Conservation (phyloP, 2,797 vertebrate species). For the Lophius americanus region DNA sequence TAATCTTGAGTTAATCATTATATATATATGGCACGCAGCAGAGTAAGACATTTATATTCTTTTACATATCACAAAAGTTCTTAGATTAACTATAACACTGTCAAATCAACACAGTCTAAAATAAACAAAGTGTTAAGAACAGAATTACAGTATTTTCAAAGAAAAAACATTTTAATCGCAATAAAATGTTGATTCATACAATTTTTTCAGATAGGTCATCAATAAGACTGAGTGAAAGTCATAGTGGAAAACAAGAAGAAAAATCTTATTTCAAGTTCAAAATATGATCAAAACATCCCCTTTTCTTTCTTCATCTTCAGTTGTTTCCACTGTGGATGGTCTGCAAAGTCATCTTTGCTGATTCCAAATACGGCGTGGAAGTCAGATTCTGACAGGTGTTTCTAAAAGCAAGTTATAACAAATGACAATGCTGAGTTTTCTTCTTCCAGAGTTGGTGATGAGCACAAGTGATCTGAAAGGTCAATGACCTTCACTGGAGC, state of each 20-base stretch:
- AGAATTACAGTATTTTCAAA: not conserved
- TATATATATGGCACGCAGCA: not conserved
- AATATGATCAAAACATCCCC: constrained; percentile 82
- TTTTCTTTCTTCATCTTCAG: constrained; percentile 86
- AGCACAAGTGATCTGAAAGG: not conserved
- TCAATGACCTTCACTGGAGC: not conserved
- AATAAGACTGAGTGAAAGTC: not conserved
- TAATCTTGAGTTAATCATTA: too few relatives aligned
- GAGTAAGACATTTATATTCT: constrained; percentile 3
- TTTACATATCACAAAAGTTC: constrained; percentile 4
- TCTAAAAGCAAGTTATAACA: constrained; percentile 68
- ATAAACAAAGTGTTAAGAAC: not conserved
- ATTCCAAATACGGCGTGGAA: constrained; percentile 84
- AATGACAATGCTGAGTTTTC: not conserved
- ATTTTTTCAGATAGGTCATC: not conserved
- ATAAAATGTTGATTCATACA: not conserved
- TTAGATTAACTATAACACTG: not conserved
- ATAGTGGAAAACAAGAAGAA: not conserved
- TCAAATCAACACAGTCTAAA: constrained; percentile 1
- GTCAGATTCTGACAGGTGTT: constrained; percentile 85
- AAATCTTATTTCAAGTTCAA: constrained; percentile 12
- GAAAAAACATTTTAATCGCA: constrained; percentile 7
- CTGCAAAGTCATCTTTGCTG: constrained; percentile 79
- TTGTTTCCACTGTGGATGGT: constrained; percentile 87
- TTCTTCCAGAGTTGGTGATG: not conserved